Evolutionary conservation across 2,113 vertebrate genomes (phyloP), one percentile per base, ranked within the genome.

Genomic region (Lichenostomus cassidix): DNA sequence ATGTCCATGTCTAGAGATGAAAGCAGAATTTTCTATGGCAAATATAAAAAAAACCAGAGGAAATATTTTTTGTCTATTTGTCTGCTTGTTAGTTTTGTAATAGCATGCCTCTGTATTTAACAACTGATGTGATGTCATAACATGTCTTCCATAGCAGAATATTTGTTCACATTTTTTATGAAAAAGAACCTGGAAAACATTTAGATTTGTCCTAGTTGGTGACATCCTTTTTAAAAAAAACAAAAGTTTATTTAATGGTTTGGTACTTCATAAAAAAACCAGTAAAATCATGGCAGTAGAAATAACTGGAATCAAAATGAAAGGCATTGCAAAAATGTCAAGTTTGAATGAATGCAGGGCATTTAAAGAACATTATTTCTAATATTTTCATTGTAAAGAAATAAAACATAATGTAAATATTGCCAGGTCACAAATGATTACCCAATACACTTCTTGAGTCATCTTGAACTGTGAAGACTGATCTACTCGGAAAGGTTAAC

Each of bases 391-490:
- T 65, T 93, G 44, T 71, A 35, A 88, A 90, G 41, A 73, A 85
- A 93, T 93, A 73, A 79, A 90, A 88, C 8, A 49, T 81, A 59
- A 69, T 79, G 42, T 56, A 90, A 95, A 93, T 62, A 20, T 82
- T 90, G 69, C 25, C 59, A 79, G 53, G 44, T 79, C 58, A 83
- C 18, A 76, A 73, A 76, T n/a, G 22, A 37, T 63, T 95, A 69
- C 25, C 19, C 31, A 76, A 15, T 76, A 42, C 7, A 58, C 17
- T 83, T 81, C 28, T 47, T 87, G 39, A 89, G 52, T 84, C 28
- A 59, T 52, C 35, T 75, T 68, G 21, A 39, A 79, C 29, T 33
- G 22, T 39, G 22, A 77, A 78, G 27, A 78, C 24, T 31, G 37
- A 68, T 86, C 24, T 70, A 13, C 29, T 77, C 33, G 47, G 47